Base-by-base conservation (phyloP, 2,797 vertebrate species). In the Euphonia xanthogaster region DNA sequence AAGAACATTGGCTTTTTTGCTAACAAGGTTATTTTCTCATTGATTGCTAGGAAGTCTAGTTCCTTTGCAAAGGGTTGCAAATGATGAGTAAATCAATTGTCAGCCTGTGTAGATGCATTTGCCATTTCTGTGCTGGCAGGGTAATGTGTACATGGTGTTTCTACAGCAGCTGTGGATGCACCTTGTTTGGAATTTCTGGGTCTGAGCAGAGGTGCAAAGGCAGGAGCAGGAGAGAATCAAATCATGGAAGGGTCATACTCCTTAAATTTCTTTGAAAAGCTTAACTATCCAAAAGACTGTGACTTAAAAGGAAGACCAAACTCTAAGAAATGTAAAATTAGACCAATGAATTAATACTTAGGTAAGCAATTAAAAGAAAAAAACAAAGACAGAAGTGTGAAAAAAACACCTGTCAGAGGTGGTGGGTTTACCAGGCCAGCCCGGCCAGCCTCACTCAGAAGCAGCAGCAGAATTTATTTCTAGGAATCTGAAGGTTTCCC, bases 1-100 rank as follows among this genome's bases (percentile, higher is more conserved):
- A 89, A 96, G 91, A 96, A 94, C 91, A 90, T 90, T 90, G 91
- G 76, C 76, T 94, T 96, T 95, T 97, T 96, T 94, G 76, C 91
- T 96, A 91, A 96, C 91, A 96, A 95, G 94, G 89, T 95, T 96
- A 81, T 96, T 96, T 96, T 93, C 66, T 81, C 79, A 93, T 93
- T 93, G 94, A 93, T 92, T 96, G 78, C 66, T 95, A n/a, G 75
- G 73, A 96, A 94, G 85, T 75, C 78, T 75, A 80, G 91, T 92
- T 94, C 81, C 75, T 94, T 92, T 93, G 82, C 85, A 94, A 91
- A 58, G 55, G 47, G 40, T 57, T 91, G 76, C 66, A 91, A 84
- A 92, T 88, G 45, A 58, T 21, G 83, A 85, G 62, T 72, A 88
- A 80, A 88, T 96, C 85, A 88, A 53, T 75, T 86, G 91, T 80